phyloP scores from a whole-genome alignment of 2,113 vertebrate species.

The Alaudala cheleensis region DNA sequence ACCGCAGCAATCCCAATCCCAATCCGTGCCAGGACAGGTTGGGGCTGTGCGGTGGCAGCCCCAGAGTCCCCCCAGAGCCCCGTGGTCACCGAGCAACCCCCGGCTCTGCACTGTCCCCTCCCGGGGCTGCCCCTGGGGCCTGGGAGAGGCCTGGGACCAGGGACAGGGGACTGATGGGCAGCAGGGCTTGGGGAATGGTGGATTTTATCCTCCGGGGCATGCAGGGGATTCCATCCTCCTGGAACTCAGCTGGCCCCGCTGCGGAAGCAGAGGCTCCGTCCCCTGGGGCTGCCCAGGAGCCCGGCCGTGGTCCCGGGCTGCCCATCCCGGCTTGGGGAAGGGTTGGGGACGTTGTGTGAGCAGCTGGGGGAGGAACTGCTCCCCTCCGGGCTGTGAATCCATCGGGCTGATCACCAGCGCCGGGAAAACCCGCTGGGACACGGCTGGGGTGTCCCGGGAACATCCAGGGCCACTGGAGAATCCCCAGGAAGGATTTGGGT shows the following conservation, averaged over 20 bases:
- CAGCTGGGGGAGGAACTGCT: fast-evolving
- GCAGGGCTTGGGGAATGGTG: background rate
- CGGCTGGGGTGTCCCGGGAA: background rate
- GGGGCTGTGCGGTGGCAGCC: background rate
- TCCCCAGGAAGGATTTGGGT: background rate
- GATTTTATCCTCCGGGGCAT: fast-evolving
- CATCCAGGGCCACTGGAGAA: background rate
- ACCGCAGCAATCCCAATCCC: background rate
- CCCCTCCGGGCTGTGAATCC: background rate
- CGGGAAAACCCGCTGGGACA: background rate
- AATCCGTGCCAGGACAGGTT: background rate
- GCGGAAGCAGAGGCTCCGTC: background rate
- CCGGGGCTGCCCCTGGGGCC: background rate
- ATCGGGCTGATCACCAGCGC: fast-evolving
- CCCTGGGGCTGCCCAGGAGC: background rate
- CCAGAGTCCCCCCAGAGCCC: background rate
- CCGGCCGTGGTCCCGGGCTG: fast-evolving
- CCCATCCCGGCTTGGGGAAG: too few species aligned
- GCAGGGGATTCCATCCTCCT: background rate
- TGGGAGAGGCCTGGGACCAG: background rate
- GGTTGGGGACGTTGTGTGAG: background rate
- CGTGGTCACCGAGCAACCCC: background rate
- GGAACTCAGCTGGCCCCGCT: background rate
- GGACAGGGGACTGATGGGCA: fast-evolving
- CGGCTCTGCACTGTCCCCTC: fast-evolving